Evolutionary conservation across 1,140 invertebrate genomes (phyloP).

Genomic region (Calephelis nemesis): DNA sequence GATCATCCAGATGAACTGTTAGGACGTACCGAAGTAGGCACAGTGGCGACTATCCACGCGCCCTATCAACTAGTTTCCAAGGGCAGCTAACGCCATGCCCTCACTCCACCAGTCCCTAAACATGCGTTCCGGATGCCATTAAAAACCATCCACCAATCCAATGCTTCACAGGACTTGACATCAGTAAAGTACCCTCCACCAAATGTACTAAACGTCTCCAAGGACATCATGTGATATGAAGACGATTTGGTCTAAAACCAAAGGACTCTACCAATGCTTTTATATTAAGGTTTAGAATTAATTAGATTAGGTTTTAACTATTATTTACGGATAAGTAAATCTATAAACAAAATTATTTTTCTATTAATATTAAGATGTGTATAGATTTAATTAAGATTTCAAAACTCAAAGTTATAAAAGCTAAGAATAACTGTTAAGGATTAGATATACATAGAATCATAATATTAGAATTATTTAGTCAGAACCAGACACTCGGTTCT

Average conservation of each 20-base stretch:
- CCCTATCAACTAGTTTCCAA: constrained; percentile 60
- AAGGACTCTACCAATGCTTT: constrained; percentile 27
- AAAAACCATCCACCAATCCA: constrained; percentile 32
- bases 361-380: neutral
- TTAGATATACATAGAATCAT: neutral
- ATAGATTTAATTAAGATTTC: neutral
- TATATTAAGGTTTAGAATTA: neutral
- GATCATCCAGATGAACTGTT: constrained; percentile 70
- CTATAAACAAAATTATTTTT: constrained; percentile 8
- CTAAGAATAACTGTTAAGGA: neutral
- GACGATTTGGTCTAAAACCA: constrained; percentile 63
- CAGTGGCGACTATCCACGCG: constrained; percentile 66
- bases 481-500: neutral
- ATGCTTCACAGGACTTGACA: constrained; percentile 32
- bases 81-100: constrained; percentile 60
- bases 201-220: constrained; percentile 36
- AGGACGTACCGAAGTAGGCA: constrained; percentile 54
- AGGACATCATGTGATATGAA: constrained; percentile 62
- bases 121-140: constrained; percentile 36
- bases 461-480: neutral
- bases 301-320: neutral
- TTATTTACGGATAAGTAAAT: neutral
- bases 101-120: constrained; percentile 35
- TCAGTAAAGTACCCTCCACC: constrained; percentile 45
- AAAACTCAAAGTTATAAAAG: neutral